phyloP scores from a whole-genome alignment of 2,113 vertebrate genomes.

The Orcinus orca region DNA sequence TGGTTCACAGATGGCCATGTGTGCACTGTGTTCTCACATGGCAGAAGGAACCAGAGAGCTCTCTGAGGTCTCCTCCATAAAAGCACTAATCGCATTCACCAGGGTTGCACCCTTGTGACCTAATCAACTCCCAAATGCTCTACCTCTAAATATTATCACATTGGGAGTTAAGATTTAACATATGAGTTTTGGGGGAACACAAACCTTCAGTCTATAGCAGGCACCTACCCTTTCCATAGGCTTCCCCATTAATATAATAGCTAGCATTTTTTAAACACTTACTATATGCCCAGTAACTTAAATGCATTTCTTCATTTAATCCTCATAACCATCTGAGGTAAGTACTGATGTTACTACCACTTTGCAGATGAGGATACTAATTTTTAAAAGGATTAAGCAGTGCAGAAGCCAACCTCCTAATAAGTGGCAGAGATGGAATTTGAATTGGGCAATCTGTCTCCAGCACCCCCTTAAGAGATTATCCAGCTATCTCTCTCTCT shows the following conservation, averaged over 20 bases:
- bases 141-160: neutral
- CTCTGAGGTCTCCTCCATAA: neutral
- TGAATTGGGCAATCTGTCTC: neutral
- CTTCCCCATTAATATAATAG: neutral
- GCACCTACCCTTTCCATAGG: neutral
- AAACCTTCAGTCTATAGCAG: neutral
- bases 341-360: neutral
- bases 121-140: neutral
- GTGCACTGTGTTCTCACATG: neutral
- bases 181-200: neutral
- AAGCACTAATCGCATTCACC: neutral
- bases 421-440: neutral
- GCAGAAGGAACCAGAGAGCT: neutral
- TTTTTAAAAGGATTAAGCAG: neutral
- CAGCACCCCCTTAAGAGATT: neutral
- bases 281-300: neutral
- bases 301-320: neutral
- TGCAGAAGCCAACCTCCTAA: neutral
- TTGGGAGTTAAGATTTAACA: neutral
- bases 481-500: neutral
- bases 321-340: neutral
- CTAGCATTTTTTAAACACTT: neutral
- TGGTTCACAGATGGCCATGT: neutral
- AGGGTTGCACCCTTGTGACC: neutral
- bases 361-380: neutral